Conservation (phyloP, 1,140 invertebrate genomes). For the Scaptodrosophila lebanonensis region DNA sequence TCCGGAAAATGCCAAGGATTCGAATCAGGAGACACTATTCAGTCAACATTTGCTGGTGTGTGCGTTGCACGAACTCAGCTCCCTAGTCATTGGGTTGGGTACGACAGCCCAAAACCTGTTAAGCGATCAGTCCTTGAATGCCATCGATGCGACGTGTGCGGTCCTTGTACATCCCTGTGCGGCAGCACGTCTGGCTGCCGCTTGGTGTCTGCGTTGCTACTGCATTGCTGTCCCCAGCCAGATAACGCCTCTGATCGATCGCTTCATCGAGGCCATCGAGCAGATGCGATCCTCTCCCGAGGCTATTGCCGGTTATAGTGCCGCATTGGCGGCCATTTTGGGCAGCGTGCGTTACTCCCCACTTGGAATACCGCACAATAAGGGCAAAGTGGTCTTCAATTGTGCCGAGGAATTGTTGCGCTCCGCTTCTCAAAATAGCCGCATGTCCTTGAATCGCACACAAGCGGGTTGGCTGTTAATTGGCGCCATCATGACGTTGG, state of each 20-base stretch:
- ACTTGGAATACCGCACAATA: conserved; percentile 96
- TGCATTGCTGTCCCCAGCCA: conserved; percentile 95
- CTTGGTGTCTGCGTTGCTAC: conserved; percentile 95
- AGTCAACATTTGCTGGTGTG: conserved; percentile 96
- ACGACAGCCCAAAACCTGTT: conserved; percentile 94
- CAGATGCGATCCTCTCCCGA: conserved; percentile 94
- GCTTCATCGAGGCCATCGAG: conserved; percentile 91
- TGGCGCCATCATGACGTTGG: conserved; percentile 96
- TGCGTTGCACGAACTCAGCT: conserved; percentile 94
- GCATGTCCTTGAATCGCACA: conserved; percentile 94
- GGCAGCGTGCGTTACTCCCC: conserved; percentile 94
- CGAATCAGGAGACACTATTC: conserved; percentile 91
- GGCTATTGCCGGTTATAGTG: conserved; percentile 95
- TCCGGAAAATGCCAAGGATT: conserved; percentile 92
- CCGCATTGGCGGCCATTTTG: conserved; percentile 93
- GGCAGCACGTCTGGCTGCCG: conserved; percentile 92
- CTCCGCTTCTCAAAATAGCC: conserved; percentile 97
- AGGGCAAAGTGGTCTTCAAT: conserved; percentile 97
- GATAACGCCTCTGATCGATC: conserved; percentile 94
- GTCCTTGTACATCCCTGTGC: conserved; percentile 93
- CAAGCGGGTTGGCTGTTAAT: conserved; percentile 98
- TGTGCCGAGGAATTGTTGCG: conserved; percentile 97
- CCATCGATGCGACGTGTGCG: conserved; percentile 80
- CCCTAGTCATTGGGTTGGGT: conserved; percentile 90
- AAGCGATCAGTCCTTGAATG: conserved; percentile 88